Evolutionary conservation across 2,113 vertebrate species (phyloP).

Genomic region (Carassius gibelio): DNA sequence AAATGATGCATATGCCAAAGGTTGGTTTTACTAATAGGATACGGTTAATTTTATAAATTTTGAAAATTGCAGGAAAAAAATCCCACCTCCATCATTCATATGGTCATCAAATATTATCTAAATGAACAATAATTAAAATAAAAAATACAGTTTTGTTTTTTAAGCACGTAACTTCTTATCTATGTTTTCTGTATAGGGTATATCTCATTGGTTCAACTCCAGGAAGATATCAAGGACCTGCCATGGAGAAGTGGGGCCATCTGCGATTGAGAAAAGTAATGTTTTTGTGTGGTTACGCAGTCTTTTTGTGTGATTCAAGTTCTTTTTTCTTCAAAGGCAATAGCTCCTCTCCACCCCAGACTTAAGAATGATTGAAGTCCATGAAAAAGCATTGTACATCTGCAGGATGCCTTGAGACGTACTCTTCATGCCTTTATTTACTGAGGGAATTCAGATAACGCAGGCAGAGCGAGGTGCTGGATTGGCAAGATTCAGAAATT

Average conservation of each 20-base stretch:
- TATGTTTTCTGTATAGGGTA: constrained; percentile 73
- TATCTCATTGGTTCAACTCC: constrained; percentile 92
- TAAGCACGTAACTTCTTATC: background rate
- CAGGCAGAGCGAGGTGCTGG: background rate
- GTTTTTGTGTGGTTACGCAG: background rate
- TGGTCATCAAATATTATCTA: background rate
- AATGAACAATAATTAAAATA: background rate
- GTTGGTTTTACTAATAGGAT: background rate
- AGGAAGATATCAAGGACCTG: constrained; percentile 85
- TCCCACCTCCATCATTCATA: background rate
- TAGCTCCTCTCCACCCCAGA: background rate
- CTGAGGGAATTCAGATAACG: constrained; percentile 1
- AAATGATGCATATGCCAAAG: background rate
- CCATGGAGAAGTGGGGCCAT: constrained; percentile 96
- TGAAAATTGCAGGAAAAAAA: background rate
- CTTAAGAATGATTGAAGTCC: background rate
- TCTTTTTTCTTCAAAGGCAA: background rate
- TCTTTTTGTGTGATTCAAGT: background rate
- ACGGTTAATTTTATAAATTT: background rate
- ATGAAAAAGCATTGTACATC: background rate
- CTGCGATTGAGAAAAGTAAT: constrained; percentile 90
- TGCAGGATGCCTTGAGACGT: background rate
- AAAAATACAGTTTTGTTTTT: too few relatives aligned
- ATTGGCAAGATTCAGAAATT: constrained; percentile 11
- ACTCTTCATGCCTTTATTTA: background rate